These are phyloP conservation scores for Xyrauchen texanus DNA, from an alignment of 2,113 vertebrate genomes.

Conservation along the genomic window DNA sequence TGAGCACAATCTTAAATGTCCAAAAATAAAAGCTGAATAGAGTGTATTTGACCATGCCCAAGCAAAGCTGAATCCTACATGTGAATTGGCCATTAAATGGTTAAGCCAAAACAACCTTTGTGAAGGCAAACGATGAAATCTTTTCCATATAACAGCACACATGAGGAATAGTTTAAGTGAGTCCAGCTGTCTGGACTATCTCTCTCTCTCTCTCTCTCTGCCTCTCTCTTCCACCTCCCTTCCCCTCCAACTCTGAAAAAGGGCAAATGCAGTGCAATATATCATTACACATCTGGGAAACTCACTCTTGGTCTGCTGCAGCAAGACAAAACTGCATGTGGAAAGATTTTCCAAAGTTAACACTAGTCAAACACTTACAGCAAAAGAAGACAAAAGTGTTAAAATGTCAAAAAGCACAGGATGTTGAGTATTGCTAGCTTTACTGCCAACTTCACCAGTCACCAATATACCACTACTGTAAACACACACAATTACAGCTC, in stretches of 20 bases:
- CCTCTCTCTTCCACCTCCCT: conserved; percentile 40
- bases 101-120: conserved; percentile 61
- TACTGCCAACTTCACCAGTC: conserved; percentile 23
- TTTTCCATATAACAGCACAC: conserved; percentile 78
- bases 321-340: conserved; percentile 6
- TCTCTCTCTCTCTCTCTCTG: conserved; percentile 52
- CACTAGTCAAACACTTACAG: background rate
- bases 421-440: background rate
- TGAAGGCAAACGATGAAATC: conserved; percentile 63
- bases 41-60: background rate
- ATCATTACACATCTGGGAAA: conserved; percentile 78
- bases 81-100: conserved; percentile 56
- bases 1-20: background rate
- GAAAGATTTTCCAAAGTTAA: background rate
- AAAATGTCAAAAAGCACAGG: conserved; percentile 24
- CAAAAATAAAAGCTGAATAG: background rate
- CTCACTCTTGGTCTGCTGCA: conserved; percentile 38
- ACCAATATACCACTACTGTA: conserved; percentile 35
- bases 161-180: conserved; percentile 75
- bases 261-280: conserved; percentile 65
- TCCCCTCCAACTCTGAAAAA: conserved; percentile 38
- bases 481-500: conserved; percentile 49
- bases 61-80: background rate
- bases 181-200: conserved; percentile 74
- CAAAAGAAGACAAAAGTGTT: conserved; percentile 15